Evolutionary conservation across 2,888 invertebrate species (phyloP), one percentile per base, ranked within the genome.

Genomic region (Corbicula japonica): DNA sequence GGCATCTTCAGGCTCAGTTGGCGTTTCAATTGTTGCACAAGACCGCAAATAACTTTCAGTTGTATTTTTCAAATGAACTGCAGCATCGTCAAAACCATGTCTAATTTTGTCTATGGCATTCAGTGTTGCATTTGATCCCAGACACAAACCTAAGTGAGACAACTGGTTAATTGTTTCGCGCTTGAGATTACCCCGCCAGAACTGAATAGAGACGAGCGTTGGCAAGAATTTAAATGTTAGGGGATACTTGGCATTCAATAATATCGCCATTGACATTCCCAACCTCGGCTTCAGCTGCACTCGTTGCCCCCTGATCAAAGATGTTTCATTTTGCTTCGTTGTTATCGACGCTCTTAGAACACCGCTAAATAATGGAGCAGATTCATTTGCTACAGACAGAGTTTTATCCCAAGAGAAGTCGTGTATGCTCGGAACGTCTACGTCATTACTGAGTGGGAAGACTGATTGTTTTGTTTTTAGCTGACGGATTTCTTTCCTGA

Each of bases 171-270:
- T 65, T n/a, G 56, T 71, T 61, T 79, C 70, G 15, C 71, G 21
- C 54, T 79, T 79, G 8, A 78, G 58, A 18, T 66, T 38, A 18
- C 81, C 76, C 23, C 66, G 32, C 77, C 76, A 81, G 4, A 80
- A 60, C 54, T 80, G 80, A n/a, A 81, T 58, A 21, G 76, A 81
- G 6, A 72, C 34, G 23, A 77, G n/a, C 15, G 65, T 70, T 18
- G 46, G 70, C n/a, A 81, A 44, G 63, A 77, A 77, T 15, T 61
- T 63, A 4, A 34, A 48, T 28, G 52, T 74, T 1, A 41, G 41
- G 21, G 76, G 70, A 23, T 69, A 54, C 52, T 50, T 69, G 8
- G 72, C 68, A 56, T 72, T n/a, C 15, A 80, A 50, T 2, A 76
- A 21, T 10, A 48, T 21, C 15, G 65, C 60, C 18, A 74, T 23